These are phyloP conservation scores for Trochalopteron elliotii DNA, from an alignment of 2,113 vertebrate species.

Conservation along the genomic window DNA sequence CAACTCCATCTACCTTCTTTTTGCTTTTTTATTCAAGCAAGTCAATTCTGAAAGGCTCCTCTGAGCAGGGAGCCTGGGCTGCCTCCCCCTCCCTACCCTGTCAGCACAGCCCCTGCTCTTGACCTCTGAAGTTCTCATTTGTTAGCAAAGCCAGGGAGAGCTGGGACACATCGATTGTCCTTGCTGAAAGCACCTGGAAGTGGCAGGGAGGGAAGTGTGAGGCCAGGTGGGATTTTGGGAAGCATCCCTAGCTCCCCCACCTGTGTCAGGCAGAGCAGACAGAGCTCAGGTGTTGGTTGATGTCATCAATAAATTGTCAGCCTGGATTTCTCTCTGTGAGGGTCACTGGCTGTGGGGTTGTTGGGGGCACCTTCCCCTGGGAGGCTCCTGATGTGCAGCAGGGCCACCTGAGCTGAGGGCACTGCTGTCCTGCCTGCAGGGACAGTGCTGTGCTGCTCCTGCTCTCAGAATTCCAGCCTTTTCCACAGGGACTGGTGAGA, in stretches of 20 bases:
- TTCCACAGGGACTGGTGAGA: not conserved
- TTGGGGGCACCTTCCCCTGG: not conserved
- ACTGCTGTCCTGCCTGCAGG: not conserved
- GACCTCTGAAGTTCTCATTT: not conserved
- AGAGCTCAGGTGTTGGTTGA: slow-evolving; percentile 75
- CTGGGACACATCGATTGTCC: slow-evolving; percentile 61
- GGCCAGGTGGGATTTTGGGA: slow-evolving; percentile 9
- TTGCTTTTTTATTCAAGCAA: not conserved
- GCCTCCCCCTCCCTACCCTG: not conserved
- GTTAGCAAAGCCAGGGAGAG: not conserved
- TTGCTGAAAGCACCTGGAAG: slow-evolving; percentile 74
- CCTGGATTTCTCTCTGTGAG: slow-evolving; percentile 6
- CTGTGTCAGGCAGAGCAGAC: not conserved
- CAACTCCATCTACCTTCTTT: not conserved
- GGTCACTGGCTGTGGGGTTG: slow-evolving; percentile 17
- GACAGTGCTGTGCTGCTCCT: not conserved
- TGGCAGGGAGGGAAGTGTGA: slow-evolving; percentile 5
- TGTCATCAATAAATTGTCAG: slow-evolving; percentile 79
- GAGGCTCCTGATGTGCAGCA: not conserved
- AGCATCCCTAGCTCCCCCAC: not conserved
- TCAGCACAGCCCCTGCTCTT: not conserved
- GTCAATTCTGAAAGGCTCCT: not conserved
- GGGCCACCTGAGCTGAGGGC: not conserved
- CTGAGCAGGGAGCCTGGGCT: not conserved
- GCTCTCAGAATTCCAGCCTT: not conserved